phyloP scores from a whole-genome alignment of 64 coral and sea anemone genomes.

The Montipora sp. region DNA sequence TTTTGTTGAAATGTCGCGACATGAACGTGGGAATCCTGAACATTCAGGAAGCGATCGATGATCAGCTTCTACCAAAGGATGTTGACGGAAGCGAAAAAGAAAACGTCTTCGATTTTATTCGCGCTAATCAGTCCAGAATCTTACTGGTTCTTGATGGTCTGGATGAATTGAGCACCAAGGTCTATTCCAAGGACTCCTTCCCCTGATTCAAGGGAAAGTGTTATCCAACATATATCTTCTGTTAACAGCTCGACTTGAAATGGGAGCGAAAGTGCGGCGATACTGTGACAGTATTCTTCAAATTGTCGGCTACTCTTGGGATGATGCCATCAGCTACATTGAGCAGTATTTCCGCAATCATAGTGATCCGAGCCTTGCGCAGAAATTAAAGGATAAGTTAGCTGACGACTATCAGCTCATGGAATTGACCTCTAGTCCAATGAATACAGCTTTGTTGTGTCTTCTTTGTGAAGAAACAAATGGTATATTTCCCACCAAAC shows the following conservation, averaged over 20 bases:
- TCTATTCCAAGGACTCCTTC: not conserved
- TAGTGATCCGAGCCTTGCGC: not conserved
- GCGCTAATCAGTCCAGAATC: conserved; percentile 42
- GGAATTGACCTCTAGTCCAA: conserved; percentile 33
- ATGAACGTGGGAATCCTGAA: not conserved
- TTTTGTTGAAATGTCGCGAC: conserved; percentile 47
- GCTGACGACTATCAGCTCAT: not conserved
- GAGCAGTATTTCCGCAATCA: not conserved
- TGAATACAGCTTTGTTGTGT: conserved; percentile 31
- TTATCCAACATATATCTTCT: conserved; percentile 2
- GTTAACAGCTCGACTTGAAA: conserved; percentile 39
- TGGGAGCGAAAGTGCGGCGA: conserved; percentile 10
- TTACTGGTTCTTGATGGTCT: conserved; percentile 50
- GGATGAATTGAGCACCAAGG: conserved; percentile 17
- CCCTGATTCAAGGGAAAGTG: conserved; percentile 25
- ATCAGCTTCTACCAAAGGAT: conserved; percentile 52
- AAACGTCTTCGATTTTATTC: conserved; percentile 34
- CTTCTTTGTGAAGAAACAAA: conserved; percentile 24
- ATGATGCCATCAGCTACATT: not conserved
- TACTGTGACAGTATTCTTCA: conserved; percentile 41
- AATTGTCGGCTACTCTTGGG: conserved; percentile 9
- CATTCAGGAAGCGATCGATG: conserved; percentile 6
- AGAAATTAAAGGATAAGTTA: not conserved
- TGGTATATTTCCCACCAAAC: not conserved
- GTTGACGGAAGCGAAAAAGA: not conserved